Conservation (phyloP, 1,140 invertebrate genomes). For the Harlomillsia oculata region DNA sequence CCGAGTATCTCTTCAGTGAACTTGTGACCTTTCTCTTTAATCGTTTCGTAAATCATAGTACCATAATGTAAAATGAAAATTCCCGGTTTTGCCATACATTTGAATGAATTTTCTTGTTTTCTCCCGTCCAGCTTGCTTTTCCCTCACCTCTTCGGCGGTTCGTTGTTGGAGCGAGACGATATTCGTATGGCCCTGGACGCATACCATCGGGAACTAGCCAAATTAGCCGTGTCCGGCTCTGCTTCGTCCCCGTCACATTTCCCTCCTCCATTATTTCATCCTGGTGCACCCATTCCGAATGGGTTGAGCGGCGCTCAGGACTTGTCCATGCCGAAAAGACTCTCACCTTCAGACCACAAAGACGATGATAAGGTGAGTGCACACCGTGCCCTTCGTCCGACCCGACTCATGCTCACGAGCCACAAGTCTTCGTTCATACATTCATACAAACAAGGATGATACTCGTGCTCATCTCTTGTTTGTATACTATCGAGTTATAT, state of each 20-base stretch:
- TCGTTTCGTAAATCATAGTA: too few species aligned
- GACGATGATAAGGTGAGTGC: conserved; percentile 33
- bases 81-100: background rate
- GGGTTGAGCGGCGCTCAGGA: conserved; percentile 55
- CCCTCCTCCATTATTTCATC: conserved; percentile 41
- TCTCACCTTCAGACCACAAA: conserved; percentile 32
- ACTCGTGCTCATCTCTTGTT: too few species aligned
- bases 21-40: too few species aligned
- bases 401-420: too few species aligned
- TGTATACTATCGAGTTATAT: too few species aligned
- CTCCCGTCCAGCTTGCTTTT: conserved; percentile 58
- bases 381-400: too few species aligned
- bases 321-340: conserved; percentile 58
- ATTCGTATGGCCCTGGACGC: conserved; percentile 79
- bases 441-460: too few species aligned
- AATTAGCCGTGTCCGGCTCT: conserved; percentile 46
- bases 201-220: conserved; percentile 82
- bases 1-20: too few species aligned
- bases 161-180: conserved; percentile 64
- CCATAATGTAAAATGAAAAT: too few species aligned
- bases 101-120: conserved; percentile 6
- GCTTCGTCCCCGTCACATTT: conserved; percentile 41
- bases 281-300: conserved; percentile 24
- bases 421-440: too few species aligned
- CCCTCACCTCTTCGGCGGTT: conserved; percentile 63